Percentiles rank a stretch among this genome's conserved stretches.
phyloP scores from a whole-genome alignment of 1,140 invertebrate species.

The Galleria mellonella region DNA sequence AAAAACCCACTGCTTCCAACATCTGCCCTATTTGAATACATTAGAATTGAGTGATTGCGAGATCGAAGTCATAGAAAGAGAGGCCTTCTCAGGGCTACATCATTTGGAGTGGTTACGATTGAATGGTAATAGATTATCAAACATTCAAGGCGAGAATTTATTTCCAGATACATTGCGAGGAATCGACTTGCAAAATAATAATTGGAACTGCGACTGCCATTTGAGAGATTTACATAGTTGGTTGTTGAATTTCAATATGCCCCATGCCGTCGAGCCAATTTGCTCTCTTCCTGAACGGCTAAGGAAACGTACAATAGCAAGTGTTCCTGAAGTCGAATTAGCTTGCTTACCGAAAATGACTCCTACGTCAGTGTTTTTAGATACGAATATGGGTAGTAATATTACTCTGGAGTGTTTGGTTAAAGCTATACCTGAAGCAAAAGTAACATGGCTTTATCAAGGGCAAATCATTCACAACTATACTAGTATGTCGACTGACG shows the following conservation, averaged over 20 bases:
- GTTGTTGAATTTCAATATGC: constrained; percentile 83
- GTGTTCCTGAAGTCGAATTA: constrained; percentile 81
- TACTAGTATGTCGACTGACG: constrained; percentile 77
- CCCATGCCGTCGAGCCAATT: constrained; percentile 83
- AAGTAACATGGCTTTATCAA: constrained; percentile 87
- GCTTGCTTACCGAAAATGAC: constrained; percentile 88
- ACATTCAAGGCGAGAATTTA: constrained; percentile 80
- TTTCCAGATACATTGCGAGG: constrained; percentile 84
- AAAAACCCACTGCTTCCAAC: constrained; percentile 83
- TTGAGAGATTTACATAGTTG: constrained; percentile 84
- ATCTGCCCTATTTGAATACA: constrained; percentile 83
- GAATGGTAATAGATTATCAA: constrained; percentile 86
- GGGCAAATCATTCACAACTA: constrained; percentile 84
- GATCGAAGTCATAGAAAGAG: constrained; percentile 83
- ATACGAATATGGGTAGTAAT: constrained; percentile 86
- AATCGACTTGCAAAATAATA: constrained; percentile 88
- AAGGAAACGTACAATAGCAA: constrained; percentile 79
- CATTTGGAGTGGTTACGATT: constrained; percentile 89
- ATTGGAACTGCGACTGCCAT: constrained; percentile 92
- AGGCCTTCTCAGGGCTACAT: constrained; percentile 87
- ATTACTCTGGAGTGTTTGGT: constrained; percentile 86
- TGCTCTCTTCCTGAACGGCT: constrained; percentile 83
- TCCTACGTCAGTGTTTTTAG: constrained; percentile 81
- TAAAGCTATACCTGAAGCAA: constrained; percentile 84
- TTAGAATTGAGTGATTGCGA: constrained; percentile 89